Conservation (phyloP, 1,140 invertebrate genomes). For the Neodiprion fabricii region DNA sequence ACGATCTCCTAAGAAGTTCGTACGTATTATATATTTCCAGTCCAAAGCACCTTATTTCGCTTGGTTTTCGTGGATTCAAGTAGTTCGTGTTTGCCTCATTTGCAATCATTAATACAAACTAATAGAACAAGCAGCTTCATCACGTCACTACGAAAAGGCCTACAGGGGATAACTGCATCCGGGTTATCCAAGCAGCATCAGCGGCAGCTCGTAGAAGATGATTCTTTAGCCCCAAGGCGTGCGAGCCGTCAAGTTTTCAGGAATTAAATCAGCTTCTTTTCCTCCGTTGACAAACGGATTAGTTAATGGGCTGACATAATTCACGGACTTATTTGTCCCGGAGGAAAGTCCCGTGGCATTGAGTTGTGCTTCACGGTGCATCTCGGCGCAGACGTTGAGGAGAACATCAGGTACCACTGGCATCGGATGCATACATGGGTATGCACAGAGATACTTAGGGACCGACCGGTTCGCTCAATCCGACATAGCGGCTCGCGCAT, state of each 20-base stretch:
- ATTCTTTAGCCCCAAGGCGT: neutral
- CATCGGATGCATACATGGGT: neutral
- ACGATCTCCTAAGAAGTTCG: no score
- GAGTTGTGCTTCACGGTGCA: neutral
- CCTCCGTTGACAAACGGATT: neutral
- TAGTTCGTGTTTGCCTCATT: no score
- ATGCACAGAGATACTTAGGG: neutral
- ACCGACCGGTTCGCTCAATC: neutral
- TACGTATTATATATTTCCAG: no score
- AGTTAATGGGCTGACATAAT: neutral
- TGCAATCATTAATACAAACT: no score
- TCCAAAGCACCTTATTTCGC: no score
- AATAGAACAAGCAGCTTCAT: no score
- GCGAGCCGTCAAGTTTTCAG: neutral
- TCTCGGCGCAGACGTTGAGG: neutral
- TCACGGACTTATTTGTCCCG: neutral
- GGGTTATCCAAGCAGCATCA: no score
- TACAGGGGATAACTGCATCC: neutral
- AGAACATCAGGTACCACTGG: neutral
- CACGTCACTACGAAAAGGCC: no score
- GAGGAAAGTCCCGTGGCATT: neutral
- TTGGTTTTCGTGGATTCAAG: no score
- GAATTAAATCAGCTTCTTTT: neutral
- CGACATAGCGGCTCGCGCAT: constrained; percentile 2
- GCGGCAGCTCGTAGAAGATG: no score